These are phyloP conservation scores for Petrocephalus zakoni DNA, from an alignment of 2,113 vertebrate genomes.

Conservation along the genomic window DNA sequence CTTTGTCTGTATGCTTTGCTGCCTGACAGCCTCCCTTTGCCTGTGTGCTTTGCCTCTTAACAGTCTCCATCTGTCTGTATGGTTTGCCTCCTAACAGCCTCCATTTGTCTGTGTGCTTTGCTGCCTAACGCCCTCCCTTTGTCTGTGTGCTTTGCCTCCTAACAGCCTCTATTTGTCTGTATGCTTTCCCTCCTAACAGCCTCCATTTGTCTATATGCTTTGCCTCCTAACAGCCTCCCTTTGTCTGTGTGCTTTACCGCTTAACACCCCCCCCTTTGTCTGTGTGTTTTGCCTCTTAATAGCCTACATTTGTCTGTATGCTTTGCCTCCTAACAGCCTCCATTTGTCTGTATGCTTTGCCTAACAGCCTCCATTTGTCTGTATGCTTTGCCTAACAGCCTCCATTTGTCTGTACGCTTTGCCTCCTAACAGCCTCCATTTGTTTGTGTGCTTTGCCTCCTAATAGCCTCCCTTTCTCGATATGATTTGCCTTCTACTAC, in stretches of 20 bases:
- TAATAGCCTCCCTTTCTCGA: background rate
- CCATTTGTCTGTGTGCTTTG: background rate
- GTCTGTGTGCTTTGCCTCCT: too few species aligned
- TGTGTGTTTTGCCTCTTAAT: background rate
- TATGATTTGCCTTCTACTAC: background rate
- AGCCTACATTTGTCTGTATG: background rate
- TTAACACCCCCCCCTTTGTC: background rate
- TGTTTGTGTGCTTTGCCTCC: too few species aligned
- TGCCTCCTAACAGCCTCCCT: background rate
- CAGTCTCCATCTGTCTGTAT: background rate
- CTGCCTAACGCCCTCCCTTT: background rate
- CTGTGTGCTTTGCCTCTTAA: background rate
- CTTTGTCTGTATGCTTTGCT: background rate
- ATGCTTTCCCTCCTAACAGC: background rate
- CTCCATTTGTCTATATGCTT: background rate
- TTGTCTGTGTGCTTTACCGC: background rate
- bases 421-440: background rate
- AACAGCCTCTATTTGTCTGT: background rate
- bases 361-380: background rate
- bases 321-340: background rate
- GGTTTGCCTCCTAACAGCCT: background rate
- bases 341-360: background rate
- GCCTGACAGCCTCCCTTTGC: background rate
- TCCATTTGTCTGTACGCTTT: background rate
- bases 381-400: background rate